Evolutionary conservation across 2,113 vertebrate genomes (phyloP).

Genomic region (Cepphus grylle): DNA sequence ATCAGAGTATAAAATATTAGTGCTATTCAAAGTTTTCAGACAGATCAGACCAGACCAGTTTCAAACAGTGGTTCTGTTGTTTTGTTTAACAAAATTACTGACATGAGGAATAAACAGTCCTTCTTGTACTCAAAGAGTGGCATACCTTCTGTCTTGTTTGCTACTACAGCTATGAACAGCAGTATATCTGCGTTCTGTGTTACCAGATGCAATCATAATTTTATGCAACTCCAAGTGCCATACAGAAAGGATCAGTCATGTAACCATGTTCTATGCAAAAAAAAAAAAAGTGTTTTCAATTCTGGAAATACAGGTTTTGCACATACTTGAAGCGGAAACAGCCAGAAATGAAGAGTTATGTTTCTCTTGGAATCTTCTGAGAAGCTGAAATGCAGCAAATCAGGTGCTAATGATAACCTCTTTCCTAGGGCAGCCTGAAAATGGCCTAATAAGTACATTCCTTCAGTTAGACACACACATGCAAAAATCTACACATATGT

Average conservation of each 20-base stretch:
- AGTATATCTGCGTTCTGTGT: background rate
- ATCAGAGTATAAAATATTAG: background rate
- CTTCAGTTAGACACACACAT: background rate
- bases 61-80: background rate
- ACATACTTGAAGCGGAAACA: background rate
- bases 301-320: constrained; percentile 39
- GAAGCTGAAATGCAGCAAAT: background rate
- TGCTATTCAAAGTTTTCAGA: background rate
- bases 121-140: background rate
- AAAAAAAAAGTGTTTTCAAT: background rate
- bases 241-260: background rate
- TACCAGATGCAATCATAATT: background rate
- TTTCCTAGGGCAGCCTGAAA: background rate
- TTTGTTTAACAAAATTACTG: background rate
- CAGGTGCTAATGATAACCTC: background rate
- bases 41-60: background rate
- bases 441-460: background rate
- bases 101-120: background rate
- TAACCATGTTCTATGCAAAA: background rate
- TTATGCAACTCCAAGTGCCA: background rate
- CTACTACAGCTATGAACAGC: background rate
- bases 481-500: background rate
- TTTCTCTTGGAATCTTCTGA: background rate
- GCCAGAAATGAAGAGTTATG: background rate
- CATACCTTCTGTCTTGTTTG: background rate